These are phyloP conservation scores for Hydrochoerus hydrochaeris DNA, from an alignment of 2,113 vertebrate genomes.

Conservation along the genomic window DNA sequence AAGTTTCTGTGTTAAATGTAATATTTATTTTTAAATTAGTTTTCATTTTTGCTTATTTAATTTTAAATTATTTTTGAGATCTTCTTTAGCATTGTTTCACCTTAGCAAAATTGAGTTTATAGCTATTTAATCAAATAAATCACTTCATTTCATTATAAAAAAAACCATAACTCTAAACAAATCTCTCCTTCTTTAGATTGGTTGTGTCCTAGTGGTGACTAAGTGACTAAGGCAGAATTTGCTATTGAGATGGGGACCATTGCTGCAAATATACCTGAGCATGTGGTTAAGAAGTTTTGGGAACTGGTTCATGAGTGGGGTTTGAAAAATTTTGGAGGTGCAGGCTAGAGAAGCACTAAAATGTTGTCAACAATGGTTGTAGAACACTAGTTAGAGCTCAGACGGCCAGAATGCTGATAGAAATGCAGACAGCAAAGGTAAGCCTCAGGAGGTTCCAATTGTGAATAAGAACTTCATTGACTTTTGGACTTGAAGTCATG, in stretches of 20 bases:
- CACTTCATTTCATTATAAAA: not conserved
- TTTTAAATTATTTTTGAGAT: not conserved
- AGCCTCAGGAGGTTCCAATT: not conserved
- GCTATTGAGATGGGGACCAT: not conserved
- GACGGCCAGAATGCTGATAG: not conserved
- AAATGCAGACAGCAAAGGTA: not conserved
- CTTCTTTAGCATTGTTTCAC: not conserved
- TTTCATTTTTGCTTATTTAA: not conserved
- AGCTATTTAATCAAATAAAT: not conserved
- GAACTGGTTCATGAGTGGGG: not conserved
- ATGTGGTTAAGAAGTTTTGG: not conserved
- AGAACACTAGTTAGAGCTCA: not conserved
- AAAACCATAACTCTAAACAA: not conserved
- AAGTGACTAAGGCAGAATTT: not conserved
- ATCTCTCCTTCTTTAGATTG: not conserved
- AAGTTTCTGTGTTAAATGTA: not conserved
- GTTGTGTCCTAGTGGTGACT: not conserved
- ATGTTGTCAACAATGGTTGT: not conserved
- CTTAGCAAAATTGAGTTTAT: not conserved
- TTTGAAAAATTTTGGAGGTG: not conserved
- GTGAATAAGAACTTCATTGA: not conserved
- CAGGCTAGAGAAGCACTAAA: not conserved
- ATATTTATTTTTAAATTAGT: not conserved
- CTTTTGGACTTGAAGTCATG: not conserved
- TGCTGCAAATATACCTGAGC: not conserved